Percentiles rank a stretch among this genome's conserved stretches.
These are phyloP conservation scores for Eciton burchellii DNA, from an alignment of 1,140 invertebrate species.

Conservation along the genomic window DNA sequence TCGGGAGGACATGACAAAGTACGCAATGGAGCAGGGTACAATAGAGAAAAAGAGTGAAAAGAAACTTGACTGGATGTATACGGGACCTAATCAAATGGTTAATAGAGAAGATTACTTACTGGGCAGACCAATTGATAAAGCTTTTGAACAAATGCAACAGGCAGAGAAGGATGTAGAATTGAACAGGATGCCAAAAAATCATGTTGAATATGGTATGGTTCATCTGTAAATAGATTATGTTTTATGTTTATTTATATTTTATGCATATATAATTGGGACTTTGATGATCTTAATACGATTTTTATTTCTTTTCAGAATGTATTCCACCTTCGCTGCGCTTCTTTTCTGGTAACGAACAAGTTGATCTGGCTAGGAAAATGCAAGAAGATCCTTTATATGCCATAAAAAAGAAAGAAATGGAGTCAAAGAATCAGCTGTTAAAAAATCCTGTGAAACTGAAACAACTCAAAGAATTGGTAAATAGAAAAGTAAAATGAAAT, in stretches of 20 bases:
- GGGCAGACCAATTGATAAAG: constrained; percentile 95
- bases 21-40: constrained; percentile 87
- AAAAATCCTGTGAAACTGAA: constrained; percentile 97
- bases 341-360: constrained; percentile 88
- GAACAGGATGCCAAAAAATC: constrained; percentile 88
- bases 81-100: constrained; percentile 90
- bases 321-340: constrained; percentile 91
- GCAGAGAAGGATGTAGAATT: constrained; percentile 85
- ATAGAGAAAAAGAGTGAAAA: constrained; percentile 86
- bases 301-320: constrained; percentile 85
- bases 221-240: neutral
- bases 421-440: constrained; percentile 91
- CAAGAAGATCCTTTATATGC: constrained; percentile 95
- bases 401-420: constrained; percentile 94
- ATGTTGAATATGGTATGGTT: constrained; percentile 88
- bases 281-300: neutral
- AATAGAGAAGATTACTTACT: constrained; percentile 96
- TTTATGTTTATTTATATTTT: neutral
- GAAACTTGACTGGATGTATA: constrained; percentile 97
- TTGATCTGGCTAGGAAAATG: constrained; percentile 93
- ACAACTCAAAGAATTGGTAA: constrained; percentile 91
- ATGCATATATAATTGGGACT: neutral
- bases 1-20: constrained; percentile 88
- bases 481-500: too few relatives aligned
- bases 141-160: constrained; percentile 89